Conservation (phyloP, 53 echinoderm and acorn worm genomes). For the Patiria pectinifera region DNA sequence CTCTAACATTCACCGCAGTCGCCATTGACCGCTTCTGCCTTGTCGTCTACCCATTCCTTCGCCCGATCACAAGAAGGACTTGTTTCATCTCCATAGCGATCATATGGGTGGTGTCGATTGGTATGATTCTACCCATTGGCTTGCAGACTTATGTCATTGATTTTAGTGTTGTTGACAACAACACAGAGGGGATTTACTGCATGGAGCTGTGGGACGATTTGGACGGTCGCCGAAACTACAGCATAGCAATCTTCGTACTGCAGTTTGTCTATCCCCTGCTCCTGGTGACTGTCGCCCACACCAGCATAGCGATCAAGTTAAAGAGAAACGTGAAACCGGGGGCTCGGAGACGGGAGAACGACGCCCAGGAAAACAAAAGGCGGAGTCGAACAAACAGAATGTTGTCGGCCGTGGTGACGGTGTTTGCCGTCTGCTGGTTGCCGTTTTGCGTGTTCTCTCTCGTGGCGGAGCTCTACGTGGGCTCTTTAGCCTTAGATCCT, state of each 20-base stretch:
- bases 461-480: neutral
- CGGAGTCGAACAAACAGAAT: conserved; percentile 88
- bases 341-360: conserved; percentile 75
- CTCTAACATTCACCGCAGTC: conserved; percentile 84
- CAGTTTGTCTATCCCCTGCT: conserved; percentile 74
- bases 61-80: conserved; percentile 76
- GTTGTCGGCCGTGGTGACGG: conserved; percentile 86
- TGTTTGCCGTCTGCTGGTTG: conserved; percentile 86
- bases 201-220: conserved; percentile 60
- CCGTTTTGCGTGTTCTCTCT: conserved; percentile 76
- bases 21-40: conserved; percentile 96
- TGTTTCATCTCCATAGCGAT: conserved; percentile 76
- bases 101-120: conserved; percentile 81
- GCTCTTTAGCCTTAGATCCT: neutral
- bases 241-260: conserved; percentile 60
- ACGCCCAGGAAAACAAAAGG: conserved; percentile 79
- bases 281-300: conserved; percentile 82
- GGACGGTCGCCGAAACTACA: conserved; percentile 43
- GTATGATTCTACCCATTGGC: conserved; percentile 76
- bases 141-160: conserved; percentile 61
- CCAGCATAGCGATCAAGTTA: conserved; percentile 86
- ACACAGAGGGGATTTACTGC: conserved; percentile 37
- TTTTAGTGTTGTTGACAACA: conserved; percentile 21
- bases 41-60: conserved; percentile 90
- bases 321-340: conserved; percentile 83